Conservation (phyloP, 2,797 vertebrate genomes). For the Phoxinus dragarum region DNA sequence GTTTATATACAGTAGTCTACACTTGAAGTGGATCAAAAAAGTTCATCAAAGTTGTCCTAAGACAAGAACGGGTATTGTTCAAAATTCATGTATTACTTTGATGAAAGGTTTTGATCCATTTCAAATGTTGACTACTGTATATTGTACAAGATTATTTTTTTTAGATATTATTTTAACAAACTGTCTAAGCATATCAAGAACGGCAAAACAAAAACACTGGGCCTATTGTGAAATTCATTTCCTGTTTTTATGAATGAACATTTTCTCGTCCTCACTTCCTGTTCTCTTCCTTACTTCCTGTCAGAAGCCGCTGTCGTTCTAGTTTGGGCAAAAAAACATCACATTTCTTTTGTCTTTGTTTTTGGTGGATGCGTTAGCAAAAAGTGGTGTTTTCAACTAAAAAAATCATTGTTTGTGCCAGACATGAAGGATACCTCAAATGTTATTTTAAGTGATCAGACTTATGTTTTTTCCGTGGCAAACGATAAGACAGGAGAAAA, state of each 20-base stretch:
- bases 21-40: too few species aligned
- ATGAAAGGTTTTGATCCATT: too few species aligned
- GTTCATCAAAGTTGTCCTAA: too few species aligned
- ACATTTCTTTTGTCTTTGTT: neutral
- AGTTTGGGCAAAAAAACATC: neutral
- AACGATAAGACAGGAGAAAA: too few species aligned
- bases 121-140: too few species aligned
- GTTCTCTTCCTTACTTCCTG: conserved; percentile 48
- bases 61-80: too few species aligned
- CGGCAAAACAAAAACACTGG: neutral
- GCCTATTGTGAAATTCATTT: conserved; percentile 56
- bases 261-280: conserved; percentile 45
- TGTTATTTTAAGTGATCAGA: neutral
- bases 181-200: neutral
- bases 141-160: neutral
- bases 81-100: too few species aligned
- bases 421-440: neutral
- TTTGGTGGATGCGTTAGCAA: neutral
- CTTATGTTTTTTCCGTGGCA: neutral
- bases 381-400: neutral
- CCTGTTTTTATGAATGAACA: conserved; percentile 51
- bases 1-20: neutral
- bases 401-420: neutral
- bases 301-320: neutral
- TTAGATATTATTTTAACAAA: neutral